Percentiles rank a stretch among this genome's conserved stretches.
phyloP scores from a whole-genome alignment of 1,140 invertebrate species.

The Ceratina japonica region DNA sequence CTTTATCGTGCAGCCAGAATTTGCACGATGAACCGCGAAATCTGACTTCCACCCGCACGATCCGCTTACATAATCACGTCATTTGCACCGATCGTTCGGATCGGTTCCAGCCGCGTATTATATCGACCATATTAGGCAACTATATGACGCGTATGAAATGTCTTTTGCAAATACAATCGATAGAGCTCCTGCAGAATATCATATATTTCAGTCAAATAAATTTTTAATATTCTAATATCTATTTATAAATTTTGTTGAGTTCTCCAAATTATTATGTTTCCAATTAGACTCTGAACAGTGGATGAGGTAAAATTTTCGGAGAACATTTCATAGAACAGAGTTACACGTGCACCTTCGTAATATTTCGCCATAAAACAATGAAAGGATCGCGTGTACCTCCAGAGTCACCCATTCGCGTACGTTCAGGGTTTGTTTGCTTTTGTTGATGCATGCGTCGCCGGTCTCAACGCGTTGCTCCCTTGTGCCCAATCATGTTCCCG shows the following conservation, averaged over 20 bases:
- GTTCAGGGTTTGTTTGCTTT: slow-evolving; percentile 1
- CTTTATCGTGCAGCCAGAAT: background rate
- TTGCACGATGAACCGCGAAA: slow-evolving; percentile 10
- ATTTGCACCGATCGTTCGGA: slow-evolving; percentile 1
- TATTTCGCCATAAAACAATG: slow-evolving; percentile 19
- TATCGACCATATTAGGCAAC: slow-evolving; percentile 24
- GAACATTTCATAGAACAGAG: too few relatives aligned
- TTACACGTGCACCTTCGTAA: too few relatives aligned
- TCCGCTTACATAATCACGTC: slow-evolving; percentile 19
- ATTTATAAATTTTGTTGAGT: too few relatives aligned
- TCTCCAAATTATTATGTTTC: too few relatives aligned
- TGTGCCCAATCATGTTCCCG: background rate
- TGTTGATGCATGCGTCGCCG: slow-evolving; percentile 7
- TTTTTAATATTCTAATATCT: too few relatives aligned
- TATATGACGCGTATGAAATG: background rate
- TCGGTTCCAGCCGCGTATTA: slow-evolving; percentile 28
- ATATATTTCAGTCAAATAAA: too few relatives aligned
- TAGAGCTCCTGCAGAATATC: too few relatives aligned
- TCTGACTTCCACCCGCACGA: background rate
- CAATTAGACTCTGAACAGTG: too few relatives aligned
- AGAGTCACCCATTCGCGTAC: slow-evolving; percentile 7
- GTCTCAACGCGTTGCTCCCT: background rate
- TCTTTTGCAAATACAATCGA: too few relatives aligned
- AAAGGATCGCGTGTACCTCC: slow-evolving; percentile 11
- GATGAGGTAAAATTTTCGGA: too few relatives aligned